Evolutionary conservation across 2,888 invertebrate species (phyloP).

Genomic region (Nemotelus nigrinus): DNA sequence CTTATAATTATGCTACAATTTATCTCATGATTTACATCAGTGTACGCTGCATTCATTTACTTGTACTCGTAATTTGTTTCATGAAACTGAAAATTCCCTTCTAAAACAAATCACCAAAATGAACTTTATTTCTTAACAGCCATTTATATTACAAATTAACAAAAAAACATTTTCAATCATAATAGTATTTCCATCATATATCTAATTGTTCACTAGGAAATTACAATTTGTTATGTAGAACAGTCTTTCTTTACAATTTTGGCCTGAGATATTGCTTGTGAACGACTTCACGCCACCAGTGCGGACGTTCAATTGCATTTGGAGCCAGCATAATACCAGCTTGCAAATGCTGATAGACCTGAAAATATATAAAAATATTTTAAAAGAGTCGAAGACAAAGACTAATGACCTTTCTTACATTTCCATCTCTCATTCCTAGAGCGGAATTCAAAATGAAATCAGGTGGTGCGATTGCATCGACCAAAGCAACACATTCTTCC

Average conservation of each 20-base stretch:
- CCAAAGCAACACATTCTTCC: slow-evolving; percentile 79
- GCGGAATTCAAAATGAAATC: slow-evolving; percentile 88
- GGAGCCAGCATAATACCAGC: slow-evolving; percentile 72
- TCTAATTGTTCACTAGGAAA: too few species aligned
- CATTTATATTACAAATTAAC: too few species aligned
- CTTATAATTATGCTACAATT: too few species aligned
- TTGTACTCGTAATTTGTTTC: too few species aligned
- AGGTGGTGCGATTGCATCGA: slow-evolving; percentile 86
- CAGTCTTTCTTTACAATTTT: slow-evolving; percentile 56
- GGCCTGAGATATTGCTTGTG: slow-evolving; percentile 62
- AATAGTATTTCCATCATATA: too few species aligned
- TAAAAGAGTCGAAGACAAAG: not conserved
- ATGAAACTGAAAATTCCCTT: too few species aligned
- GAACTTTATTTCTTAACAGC: too few species aligned
- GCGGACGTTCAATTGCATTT: slow-evolving; percentile 74
- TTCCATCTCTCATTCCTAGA: slow-evolving; percentile 86
- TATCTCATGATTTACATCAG: too few species aligned
- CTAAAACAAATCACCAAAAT: too few species aligned
- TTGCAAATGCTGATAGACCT: slow-evolving; percentile 81
- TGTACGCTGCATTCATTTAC: too few species aligned
- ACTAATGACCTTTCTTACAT: slow-evolving; percentile 67
- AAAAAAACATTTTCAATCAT: too few species aligned
- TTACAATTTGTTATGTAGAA: not conserved
- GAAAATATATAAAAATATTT: slow-evolving; percentile 51
- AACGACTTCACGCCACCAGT: slow-evolving; percentile 80